phyloP scores from a whole-genome alignment of 2,888 invertebrate genomes.

The Meghimatium bilineatum region DNA sequence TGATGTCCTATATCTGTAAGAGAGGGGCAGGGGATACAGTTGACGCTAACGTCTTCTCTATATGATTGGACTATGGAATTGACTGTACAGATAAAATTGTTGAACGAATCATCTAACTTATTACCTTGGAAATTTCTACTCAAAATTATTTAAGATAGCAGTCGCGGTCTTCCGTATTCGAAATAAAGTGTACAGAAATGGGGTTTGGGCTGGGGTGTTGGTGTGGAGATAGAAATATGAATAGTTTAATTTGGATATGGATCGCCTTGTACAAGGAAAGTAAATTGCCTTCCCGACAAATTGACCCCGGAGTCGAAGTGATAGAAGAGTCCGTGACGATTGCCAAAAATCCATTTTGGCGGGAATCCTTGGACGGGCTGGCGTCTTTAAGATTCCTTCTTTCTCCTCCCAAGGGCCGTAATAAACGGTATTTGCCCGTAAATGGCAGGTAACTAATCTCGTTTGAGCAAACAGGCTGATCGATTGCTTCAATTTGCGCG shows the following conservation, averaged over 20 bases:
- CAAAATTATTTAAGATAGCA: not conserved
- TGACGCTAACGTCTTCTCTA: too few relatives aligned
- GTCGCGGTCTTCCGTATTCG: conserved; percentile 19
- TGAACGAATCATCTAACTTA: too few relatives aligned
- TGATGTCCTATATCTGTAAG: too few relatives aligned
- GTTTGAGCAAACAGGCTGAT: conserved; percentile 53
- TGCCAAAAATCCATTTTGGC: conserved; percentile 33
- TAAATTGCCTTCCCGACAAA: conserved; percentile 43
- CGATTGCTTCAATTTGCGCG: conserved; percentile 46
- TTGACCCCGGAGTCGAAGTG: conserved; percentile 38
- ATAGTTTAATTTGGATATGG: conserved; percentile 44
- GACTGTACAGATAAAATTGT: too few relatives aligned
- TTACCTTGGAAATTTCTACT: too few relatives aligned
- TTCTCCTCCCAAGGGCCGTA: conserved; percentile 50
- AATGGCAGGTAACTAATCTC: conserved; percentile 56
- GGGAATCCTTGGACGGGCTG: conserved; percentile 14
- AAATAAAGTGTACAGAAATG: not conserved
- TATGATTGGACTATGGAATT: too few relatives aligned
- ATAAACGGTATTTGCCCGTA: conserved; percentile 55
- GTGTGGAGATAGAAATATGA: conserved; percentile 16
- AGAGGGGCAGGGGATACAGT: too few relatives aligned
- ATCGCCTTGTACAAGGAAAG: conserved; percentile 39
- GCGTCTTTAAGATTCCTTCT: conserved; percentile 31
- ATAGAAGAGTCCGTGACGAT: conserved; percentile 42
- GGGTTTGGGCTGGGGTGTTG: not conserved